These are phyloP conservation scores for Chloroceryle amazona DNA, from an alignment of 2,797 vertebrate genomes.

Conservation along the genomic window DNA sequence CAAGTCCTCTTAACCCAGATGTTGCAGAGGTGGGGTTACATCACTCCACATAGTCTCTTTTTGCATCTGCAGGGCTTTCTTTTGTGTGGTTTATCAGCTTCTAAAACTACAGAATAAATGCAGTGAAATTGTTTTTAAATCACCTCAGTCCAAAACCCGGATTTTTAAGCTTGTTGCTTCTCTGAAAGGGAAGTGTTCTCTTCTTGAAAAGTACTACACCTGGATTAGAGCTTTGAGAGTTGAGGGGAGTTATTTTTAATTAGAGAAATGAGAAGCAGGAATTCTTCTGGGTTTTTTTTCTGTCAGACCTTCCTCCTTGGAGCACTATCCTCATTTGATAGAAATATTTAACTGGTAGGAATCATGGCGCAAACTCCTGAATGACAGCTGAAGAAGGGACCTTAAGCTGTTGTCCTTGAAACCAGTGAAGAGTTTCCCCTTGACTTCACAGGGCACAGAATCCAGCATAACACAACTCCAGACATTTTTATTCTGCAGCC, in stretches of 20 bases:
- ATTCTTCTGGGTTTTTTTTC: neutral
- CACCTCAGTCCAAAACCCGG: neutral
- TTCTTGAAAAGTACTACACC: neutral
- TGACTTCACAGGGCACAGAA: neutral
- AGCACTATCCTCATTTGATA: neutral
- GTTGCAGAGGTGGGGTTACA: neutral
- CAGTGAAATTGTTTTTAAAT: neutral
- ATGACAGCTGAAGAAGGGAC: conserved; percentile 14
- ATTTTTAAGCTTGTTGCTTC: neutral
- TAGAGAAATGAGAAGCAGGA: neutral
- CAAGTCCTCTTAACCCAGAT: neutral
- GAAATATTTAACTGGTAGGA: neutral
- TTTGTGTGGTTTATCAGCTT: neutral
- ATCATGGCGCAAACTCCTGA: neutral
- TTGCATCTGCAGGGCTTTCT: neutral
- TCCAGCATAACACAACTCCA: neutral
- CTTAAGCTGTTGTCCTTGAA: conserved; percentile 43
- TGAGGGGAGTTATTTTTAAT: neutral
- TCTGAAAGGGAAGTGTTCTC: neutral
- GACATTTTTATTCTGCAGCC: neutral
- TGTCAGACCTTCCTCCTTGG: neutral
- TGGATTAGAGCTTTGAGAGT: neutral
- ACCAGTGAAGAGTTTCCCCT: neutral
- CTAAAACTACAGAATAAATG: neutral
- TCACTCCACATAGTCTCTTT: neutral